phyloP scores from a whole-genome alignment of 2,888 invertebrate genomes.

The Galeopsomyia nigrocyanea region DNA sequence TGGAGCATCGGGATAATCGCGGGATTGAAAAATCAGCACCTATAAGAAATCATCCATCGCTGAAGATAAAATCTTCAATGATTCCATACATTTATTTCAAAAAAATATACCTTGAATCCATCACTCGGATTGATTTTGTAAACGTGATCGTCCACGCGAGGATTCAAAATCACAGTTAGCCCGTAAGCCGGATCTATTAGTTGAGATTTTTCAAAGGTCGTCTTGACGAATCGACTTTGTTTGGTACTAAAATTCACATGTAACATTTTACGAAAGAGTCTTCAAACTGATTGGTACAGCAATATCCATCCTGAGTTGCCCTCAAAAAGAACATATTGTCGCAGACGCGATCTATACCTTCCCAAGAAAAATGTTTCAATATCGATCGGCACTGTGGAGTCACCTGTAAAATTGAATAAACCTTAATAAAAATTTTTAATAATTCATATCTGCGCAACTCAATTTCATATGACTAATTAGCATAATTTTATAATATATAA shows the following conservation, averaged over 20 bases:
- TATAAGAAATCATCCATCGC: too few relatives aligned
- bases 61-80: too few relatives aligned
- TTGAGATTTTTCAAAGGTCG: constrained; percentile 40
- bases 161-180: constrained; percentile 57
- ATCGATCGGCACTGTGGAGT: constrained; percentile 71
- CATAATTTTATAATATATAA: too few relatives aligned
- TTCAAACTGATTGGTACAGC: too few relatives aligned
- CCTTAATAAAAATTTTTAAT: not conserved
- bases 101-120: constrained; percentile 70
- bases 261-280: constrained; percentile 69
- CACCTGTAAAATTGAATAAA: constrained; percentile 61
- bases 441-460: too few relatives aligned
- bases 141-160: constrained; percentile 68
- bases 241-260: not conserved
- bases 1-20: constrained; percentile 7
- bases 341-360: constrained; percentile 68
- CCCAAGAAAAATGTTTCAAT: constrained; percentile 71
- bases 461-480: too few relatives aligned
- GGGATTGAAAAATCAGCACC: constrained; percentile 13
- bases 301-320: constrained; percentile 73
- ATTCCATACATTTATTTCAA: constrained; percentile 12
- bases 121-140: constrained; percentile 70
- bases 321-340: constrained; percentile 71
- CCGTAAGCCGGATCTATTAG: constrained; percentile 54
- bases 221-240: constrained; percentile 19